Conservation (phyloP, 2,113 vertebrate species). For the Pterocles gutturalis region DNA sequence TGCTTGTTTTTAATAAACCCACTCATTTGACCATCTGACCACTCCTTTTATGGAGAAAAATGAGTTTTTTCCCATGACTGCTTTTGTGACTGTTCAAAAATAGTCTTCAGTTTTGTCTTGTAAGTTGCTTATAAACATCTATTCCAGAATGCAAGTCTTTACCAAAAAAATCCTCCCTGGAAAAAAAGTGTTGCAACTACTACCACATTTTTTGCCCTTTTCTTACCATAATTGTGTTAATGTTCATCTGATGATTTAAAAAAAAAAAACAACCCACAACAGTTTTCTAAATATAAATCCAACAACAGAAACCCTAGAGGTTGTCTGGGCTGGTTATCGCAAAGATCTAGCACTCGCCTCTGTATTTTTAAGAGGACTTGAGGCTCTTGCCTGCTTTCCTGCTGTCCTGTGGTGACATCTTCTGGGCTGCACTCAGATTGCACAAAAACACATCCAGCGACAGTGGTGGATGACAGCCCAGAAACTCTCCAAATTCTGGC, state of each 20-base stretch:
- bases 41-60: constrained; percentile 61
- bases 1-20: constrained; percentile 55
- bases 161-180: background rate
- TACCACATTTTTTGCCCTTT: background rate
- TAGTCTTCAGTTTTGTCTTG: background rate
- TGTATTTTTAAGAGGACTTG: background rate
- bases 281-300: background rate
- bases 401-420: constrained; percentile 47
- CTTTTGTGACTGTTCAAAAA: constrained; percentile 16
- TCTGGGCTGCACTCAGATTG: background rate
- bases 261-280: too few relatives aligned
- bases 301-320: background rate
- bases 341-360: too few relatives aligned
- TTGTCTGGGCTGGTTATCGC: background rate
- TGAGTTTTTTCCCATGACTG: constrained; percentile 50
- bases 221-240: background rate
- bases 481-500: background rate
- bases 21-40: constrained; percentile 24
- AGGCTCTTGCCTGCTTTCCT: background rate
- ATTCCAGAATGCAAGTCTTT: background rate
- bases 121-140: constrained; percentile 6
- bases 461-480: background rate
- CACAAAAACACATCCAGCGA: background rate
- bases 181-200: background rate
- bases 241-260: background rate